Evolutionary conservation across 1,140 invertebrate species (phyloP).

Genomic region (Drosophila ananassae): DNA sequence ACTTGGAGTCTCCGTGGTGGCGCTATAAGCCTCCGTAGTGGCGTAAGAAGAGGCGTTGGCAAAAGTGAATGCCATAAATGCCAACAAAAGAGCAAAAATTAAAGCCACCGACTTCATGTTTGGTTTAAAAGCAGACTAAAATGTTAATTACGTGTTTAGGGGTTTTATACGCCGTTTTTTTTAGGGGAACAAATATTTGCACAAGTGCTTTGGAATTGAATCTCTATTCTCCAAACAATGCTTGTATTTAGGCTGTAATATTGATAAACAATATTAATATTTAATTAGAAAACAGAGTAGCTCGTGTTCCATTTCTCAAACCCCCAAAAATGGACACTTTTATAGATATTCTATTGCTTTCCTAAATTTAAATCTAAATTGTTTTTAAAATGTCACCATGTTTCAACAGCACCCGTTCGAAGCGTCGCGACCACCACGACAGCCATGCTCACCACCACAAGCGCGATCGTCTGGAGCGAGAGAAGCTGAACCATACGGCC

Average conservation of each 20-base stretch:
- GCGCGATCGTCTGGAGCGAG: conserved; percentile 69
- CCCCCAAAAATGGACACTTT: neutral
- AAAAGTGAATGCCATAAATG: neutral
- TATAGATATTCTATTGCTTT: neutral
- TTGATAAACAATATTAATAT: no score
- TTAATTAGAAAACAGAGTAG: neutral
- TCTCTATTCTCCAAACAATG: neutral
- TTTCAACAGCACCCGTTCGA: conserved; percentile 63
- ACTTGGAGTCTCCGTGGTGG: neutral
- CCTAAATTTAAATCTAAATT: neutral
- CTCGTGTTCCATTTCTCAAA: neutral
- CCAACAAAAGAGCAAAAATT: neutral
- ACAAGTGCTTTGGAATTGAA: neutral
- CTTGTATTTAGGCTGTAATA: no score
- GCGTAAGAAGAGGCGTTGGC: neutral
- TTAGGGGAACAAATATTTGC: neutral
- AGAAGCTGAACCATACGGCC: conserved; percentile 57
- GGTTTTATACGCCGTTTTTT: neutral
- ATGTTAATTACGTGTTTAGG: neutral
- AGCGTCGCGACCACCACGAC: conserved; percentile 74
- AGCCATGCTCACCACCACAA: conserved; percentile 71
- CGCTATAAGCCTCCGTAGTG: neutral
- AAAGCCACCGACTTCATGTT: neutral
- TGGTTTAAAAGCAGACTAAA: neutral
- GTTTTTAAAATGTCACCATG: neutral